Conservation (phyloP, 2,113 vertebrate genomes). For the Sula dactylatra region DNA sequence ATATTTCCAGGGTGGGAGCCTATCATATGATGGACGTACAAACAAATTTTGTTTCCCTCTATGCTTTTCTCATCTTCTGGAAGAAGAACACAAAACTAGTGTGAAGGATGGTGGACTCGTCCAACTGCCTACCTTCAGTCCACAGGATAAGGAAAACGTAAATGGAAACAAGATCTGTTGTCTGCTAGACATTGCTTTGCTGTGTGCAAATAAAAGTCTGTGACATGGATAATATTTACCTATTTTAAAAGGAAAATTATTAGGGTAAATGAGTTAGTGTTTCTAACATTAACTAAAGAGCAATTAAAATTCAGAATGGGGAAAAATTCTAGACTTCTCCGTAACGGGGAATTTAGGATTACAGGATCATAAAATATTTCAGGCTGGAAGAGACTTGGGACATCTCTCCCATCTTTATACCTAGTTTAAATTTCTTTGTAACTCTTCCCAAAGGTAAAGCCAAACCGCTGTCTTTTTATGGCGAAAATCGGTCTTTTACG, state of each 20-base stretch:
- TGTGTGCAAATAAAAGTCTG: background rate
- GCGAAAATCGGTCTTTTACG: background rate
- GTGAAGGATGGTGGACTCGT: rapidly evolving
- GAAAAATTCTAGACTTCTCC: background rate
- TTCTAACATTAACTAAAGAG: background rate
- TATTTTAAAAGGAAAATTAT: background rate
- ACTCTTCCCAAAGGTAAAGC: background rate
- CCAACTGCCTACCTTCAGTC: background rate
- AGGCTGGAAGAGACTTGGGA: background rate
- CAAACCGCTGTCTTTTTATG: background rate
- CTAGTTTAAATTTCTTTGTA: background rate
- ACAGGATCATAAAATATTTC: background rate
- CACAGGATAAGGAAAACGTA: background rate
- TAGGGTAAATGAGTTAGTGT: background rate
- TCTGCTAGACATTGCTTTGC: background rate
- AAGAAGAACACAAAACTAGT: background rate
- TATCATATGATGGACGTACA: rapidly evolving
- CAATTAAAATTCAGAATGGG: background rate
- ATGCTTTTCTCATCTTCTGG: background rate
- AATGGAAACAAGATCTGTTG: background rate
- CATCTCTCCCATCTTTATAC: background rate
- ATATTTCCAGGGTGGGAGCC: background rate
- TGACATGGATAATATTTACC: background rate
- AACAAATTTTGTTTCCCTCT: background rate
- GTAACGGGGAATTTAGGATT: background rate